These are phyloP conservation scores for Dicyrtoma fusca DNA, from an alignment of 2,888 invertebrate species.

Conservation along the genomic window DNA sequence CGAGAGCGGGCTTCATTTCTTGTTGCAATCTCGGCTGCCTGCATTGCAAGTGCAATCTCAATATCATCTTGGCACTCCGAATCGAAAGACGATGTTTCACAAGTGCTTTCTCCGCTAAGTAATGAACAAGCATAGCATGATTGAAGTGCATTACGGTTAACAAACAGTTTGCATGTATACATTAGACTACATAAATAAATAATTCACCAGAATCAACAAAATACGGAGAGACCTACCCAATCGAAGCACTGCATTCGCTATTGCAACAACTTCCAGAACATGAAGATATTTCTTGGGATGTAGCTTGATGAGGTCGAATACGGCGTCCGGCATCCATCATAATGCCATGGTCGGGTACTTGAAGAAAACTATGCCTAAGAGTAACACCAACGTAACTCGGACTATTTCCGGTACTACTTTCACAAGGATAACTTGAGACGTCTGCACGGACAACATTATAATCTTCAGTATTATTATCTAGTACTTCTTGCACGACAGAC, in stretches of 20 bases:
- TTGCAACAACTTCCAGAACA: conserved; percentile 53
- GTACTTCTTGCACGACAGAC: not conserved
- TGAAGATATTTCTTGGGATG: conserved; percentile 47
- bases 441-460: conserved; percentile 7
- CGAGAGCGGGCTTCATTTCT: conserved; percentile 77
- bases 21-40: conserved; percentile 80
- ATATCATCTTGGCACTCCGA: conserved; percentile 84
- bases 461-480: conserved; percentile 5
- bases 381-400: conserved; percentile 13
- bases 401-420: not conserved
- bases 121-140: conserved; percentile 28
- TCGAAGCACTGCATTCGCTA: conserved; percentile 52
- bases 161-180: no score
- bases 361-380: conserved; percentile 32
- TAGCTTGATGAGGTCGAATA: conserved; percentile 14
- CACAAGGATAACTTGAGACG: conserved; percentile 6
- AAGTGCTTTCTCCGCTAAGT: conserved; percentile 59
- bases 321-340: conserved; percentile 26
- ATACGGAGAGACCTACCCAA: no score
- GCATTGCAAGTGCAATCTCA: conserved; percentile 81
- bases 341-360: conserved; percentile 26
- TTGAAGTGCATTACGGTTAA: no score
- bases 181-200: no score
- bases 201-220: no score
- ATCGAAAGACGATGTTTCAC: conserved; percentile 71